These are phyloP conservation scores for Pseudeuparius sepicola DNA, from an alignment of 2,888 invertebrate species.

Conservation along the genomic window DNA sequence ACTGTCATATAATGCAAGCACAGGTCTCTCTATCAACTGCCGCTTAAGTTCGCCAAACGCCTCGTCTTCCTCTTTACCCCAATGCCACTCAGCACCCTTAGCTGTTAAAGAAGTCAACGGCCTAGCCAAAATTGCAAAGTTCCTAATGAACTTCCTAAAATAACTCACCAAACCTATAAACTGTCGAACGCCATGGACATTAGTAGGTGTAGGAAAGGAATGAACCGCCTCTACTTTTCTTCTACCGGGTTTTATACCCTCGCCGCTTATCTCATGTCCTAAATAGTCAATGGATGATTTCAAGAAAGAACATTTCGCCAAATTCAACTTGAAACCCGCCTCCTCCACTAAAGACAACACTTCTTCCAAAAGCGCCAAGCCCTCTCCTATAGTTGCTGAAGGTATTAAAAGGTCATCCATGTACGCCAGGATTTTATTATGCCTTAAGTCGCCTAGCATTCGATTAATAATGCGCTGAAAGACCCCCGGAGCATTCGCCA, in stretches of 20 bases:
- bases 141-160: slow-evolving; percentile 24
- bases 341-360: slow-evolving; percentile 14
- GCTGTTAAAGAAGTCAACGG: slow-evolving; percentile 12
- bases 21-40: slow-evolving; percentile 17
- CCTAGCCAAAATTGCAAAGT: slow-evolving; percentile 17
- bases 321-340: slow-evolving; percentile 16
- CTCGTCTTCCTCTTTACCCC: slow-evolving; percentile 16
- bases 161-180: slow-evolving; percentile 24
- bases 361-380: slow-evolving; percentile 12
- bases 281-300: slow-evolving; percentile 17
- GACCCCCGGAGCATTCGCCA: slow-evolving; percentile 30
- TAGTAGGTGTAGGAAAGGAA: slow-evolving; percentile 11
- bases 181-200: slow-evolving; percentile 19
- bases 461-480: slow-evolving; percentile 21
- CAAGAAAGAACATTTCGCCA: slow-evolving; percentile 19
- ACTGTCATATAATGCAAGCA: slow-evolving; percentile 23
- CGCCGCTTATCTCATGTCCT: slow-evolving; percentile 16
- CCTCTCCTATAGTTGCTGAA: slow-evolving; percentile 9
- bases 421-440: slow-evolving; percentile 20
- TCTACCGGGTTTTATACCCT: slow-evolving; percentile 14
- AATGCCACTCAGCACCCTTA: slow-evolving; percentile 13
- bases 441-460: slow-evolving; percentile 18
- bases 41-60: slow-evolving; percentile 19
- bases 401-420: slow-evolving; percentile 22
- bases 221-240: slow-evolving; percentile 24